These are phyloP conservation scores for Tetragnatha montana DNA, from an alignment of 2,888 invertebrate genomes.

Conservation along the genomic window DNA sequence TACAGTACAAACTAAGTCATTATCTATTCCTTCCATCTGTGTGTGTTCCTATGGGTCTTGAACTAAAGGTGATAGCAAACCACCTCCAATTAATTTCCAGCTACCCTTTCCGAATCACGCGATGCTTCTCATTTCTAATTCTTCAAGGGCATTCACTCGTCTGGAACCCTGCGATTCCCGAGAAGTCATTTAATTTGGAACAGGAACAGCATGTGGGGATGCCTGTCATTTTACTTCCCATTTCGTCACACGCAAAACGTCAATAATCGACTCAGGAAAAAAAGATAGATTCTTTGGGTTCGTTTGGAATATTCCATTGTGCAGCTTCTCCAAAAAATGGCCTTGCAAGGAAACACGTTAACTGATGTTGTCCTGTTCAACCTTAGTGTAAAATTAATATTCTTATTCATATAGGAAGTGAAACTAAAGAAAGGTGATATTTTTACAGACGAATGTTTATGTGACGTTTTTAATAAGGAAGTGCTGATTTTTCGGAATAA, in stretches of 20 bases:
- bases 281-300: background rate
- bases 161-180: background rate
- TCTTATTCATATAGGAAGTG: too few relatives aligned
- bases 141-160: background rate
- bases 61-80: background rate
- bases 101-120: background rate
- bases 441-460: too few relatives aligned
- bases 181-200: background rate
- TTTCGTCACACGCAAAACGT: background rate
- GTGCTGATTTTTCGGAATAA: too few relatives aligned
- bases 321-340: background rate
- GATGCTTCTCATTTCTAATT: background rate
- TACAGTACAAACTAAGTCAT: too few relatives aligned
- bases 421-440: too few relatives aligned
- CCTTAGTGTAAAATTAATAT: background rate
- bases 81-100: background rate
- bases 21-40: background rate
- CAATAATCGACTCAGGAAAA: background rate
- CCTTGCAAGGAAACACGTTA: background rate
- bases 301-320: background rate
- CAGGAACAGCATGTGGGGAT: background rate
- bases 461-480: too few relatives aligned
- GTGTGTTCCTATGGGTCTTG: background rate
- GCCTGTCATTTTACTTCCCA: background rate
- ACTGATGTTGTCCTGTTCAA: background rate